A percentile compares a stretch with the other conserved stretches of the same genome.
phyloP scores from a whole-genome alignment of 2,113 vertebrate genomes.

The Phaethornis superciliosus region DNA sequence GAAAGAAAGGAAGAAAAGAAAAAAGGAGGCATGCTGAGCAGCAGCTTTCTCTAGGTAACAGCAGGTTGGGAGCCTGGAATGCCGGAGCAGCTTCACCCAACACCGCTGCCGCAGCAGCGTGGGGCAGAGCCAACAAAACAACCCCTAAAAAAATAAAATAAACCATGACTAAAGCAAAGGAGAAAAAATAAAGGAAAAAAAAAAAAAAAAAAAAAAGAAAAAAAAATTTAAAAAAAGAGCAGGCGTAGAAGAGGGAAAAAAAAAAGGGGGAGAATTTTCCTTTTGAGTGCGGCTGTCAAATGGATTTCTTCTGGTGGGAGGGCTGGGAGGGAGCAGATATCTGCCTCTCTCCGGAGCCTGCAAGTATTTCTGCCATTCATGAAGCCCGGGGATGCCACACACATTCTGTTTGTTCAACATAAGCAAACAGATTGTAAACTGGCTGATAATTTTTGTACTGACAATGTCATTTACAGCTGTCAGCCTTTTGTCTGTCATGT shows the following conservation, averaged over 20 bases:
- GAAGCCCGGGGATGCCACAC: slow-evolving; percentile 98
- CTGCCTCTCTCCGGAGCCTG: slow-evolving; percentile 85
- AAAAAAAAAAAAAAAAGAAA: slow-evolving; percentile 7
- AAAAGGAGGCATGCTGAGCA: neutral
- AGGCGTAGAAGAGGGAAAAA: neutral
- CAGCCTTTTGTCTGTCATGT: slow-evolving; percentile 99
- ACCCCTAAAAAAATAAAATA: neutral
- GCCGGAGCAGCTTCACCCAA: slow-evolving; percentile 69
- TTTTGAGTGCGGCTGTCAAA: slow-evolving; percentile 92
- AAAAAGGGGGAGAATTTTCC: slow-evolving; percentile 71
- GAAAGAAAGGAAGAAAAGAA: slow-evolving; percentile 61
- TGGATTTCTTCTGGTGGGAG: slow-evolving; percentile 93
- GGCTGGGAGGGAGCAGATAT: slow-evolving; percentile 90
- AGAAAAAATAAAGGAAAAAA: slow-evolving; percentile 62
- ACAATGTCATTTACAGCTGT: slow-evolving; percentile 99
- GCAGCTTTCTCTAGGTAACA: slow-evolving; percentile 82
- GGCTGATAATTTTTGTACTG: slow-evolving; percentile 99
- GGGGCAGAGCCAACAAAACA: slow-evolving; percentile 20
- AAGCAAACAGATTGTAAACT: slow-evolving; percentile 99
- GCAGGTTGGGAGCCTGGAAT: slow-evolving; percentile 85
- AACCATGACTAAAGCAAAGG: neutral
- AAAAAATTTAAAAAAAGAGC: too few species aligned
- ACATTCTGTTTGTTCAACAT: slow-evolving; percentile 99
- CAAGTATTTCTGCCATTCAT: slow-evolving; percentile 93
- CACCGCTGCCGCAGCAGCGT: neutral